A percentile compares a stretch with the other conserved stretches of the same genome.
Conservation (phyloP, 1,140 invertebrate species). For the Sarcophaga peregrina region DNA sequence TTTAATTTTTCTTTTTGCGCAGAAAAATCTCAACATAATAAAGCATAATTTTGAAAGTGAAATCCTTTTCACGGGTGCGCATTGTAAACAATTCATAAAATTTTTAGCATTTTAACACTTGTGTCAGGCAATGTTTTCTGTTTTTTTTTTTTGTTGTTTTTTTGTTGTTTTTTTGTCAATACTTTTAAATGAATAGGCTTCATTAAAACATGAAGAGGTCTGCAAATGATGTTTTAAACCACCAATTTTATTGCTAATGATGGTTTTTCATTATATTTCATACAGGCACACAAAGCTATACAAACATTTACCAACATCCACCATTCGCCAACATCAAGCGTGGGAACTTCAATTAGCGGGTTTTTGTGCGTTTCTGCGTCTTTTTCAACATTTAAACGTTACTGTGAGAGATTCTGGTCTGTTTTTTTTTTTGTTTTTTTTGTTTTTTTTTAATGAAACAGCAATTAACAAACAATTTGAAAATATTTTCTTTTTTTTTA, state of each 20-base stretch:
- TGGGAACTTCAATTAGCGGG: neutral
- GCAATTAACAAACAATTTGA: conserved; percentile 16
- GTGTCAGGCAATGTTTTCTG: neutral
- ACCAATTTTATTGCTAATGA: conserved; percentile 25
- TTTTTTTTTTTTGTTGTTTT: neutral
- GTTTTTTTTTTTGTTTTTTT: too few relatives aligned
- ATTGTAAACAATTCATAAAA: neutral
- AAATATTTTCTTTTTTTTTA: neutral
- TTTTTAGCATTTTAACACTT: too few relatives aligned
- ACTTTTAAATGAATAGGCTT: conserved; percentile 31
- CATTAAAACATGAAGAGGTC: conserved; percentile 39
- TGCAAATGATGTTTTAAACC: conserved; percentile 38
- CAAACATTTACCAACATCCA: neutral
- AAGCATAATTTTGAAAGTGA: neutral
- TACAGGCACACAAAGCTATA: neutral
- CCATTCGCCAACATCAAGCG: neutral
- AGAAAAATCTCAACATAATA: neutral
- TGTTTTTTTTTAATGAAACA: neutral
- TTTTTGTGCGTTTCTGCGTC: neutral
- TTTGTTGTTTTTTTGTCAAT: neutral
- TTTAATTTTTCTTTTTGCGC: neutral
- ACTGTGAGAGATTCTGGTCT: too few relatives aligned
- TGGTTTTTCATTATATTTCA: neutral
- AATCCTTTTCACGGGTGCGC: neutral
- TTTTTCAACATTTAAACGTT: neutral